Base-by-base conservation (phyloP, 2,888 invertebrate species). In the Chloromyia formosa region DNA sequence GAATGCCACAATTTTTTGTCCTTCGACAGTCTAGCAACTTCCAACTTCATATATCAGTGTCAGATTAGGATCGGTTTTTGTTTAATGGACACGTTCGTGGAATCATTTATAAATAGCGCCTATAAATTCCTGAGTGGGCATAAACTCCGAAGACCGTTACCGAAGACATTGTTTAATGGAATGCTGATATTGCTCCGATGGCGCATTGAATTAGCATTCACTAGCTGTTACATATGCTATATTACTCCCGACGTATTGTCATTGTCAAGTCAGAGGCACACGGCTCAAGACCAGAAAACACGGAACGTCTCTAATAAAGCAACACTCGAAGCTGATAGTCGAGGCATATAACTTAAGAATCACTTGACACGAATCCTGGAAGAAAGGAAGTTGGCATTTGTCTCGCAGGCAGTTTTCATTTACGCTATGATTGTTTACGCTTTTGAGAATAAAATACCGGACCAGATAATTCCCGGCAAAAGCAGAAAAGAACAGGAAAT, bases 11-110 rank as follows among this genome's bases (percentile, higher is more conserved):
- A 40, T 62, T 23, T 62, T 62, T 62, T 62, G 35, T 40, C 62
- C 42, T 40, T 35, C 27, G 27, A 35, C 27, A 35, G 27, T 35
- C 27, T 1, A 27, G 12, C 61, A 16, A 16, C 1, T 4, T n/a
- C 35, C 40, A 4, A 40, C 40, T 62, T 42, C 62, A 62, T 62
- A 40, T 62, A 62, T 62, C 62, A 62, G 40, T 40, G 62, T 62
- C 62, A 62, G 62, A 62, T 62, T 62, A 62, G 62, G 27, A 35
- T 62, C 62, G 40, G 62, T 62, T 62, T 62, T 62, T 40, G 62
- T 62, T 40, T 40, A 62, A 62, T 62, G 62, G 62, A 62, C 62
- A 62, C 62, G 42, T 42, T 27, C 18, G 40, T 40, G 40, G 42
- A 62, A 40, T 62, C 62, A 62, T 62, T n/a, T 62, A 62, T n/a